A percentile compares a stretch with the other conserved stretches of the same genome.
Evolutionary conservation across 2,113 vertebrate species (phyloP).

Genomic region (Dipodomys spectabilis): DNA sequence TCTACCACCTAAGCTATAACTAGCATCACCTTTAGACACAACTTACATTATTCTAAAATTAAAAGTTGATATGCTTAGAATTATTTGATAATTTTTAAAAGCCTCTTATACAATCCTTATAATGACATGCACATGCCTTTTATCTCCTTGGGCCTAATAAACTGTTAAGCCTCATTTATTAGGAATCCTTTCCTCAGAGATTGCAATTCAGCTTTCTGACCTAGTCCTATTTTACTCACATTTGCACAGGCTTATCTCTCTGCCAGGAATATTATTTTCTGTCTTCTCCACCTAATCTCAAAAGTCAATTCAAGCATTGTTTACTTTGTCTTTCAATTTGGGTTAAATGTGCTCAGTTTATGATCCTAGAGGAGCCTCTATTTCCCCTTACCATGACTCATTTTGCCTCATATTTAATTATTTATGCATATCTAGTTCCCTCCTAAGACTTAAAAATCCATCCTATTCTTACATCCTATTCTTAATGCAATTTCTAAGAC

Average conservation of each 20-base stretch:
- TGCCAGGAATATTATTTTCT: neutral
- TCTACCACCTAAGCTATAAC: neutral
- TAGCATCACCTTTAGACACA: neutral
- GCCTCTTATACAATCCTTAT: neutral
- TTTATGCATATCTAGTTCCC: neutral
- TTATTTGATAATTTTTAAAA: neutral
- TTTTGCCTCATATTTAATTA: constrained; percentile 19
- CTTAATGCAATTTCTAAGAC: neutral
- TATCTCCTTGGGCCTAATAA: neutral
- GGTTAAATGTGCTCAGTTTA: constrained; percentile 4
- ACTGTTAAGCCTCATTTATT: neutral
- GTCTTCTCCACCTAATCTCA: neutral
- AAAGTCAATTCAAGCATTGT: neutral
- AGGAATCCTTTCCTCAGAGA: neutral
- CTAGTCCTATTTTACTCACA: neutral
- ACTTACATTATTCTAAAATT: constrained; percentile 30
- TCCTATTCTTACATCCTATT: neutral
- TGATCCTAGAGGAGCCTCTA: neutral
- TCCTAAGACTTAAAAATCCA: neutral
- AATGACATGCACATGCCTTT: neutral
- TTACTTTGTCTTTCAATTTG: neutral
- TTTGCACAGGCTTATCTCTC: neutral
- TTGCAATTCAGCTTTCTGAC: neutral
- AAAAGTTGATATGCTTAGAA: neutral
- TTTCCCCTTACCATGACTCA: neutral